Evolutionary conservation across 2,797 vertebrate genomes (phyloP), one percentile per base, ranked within the genome.

Genomic region (Prionace glauca): DNA sequence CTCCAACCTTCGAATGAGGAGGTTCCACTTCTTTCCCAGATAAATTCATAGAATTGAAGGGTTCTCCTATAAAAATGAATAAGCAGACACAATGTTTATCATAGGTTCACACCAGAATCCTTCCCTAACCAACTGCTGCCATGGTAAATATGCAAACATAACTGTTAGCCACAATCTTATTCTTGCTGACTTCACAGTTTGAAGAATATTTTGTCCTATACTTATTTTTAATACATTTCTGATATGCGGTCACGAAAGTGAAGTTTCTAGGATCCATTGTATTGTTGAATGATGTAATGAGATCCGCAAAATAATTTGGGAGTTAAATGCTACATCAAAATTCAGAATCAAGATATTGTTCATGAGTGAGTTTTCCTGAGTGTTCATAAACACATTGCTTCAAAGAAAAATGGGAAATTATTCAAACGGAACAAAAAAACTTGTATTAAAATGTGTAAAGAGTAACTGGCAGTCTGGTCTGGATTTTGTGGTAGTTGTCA

Each of bases 1-100:
- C 97, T 0, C 97, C 97, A 71, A 60, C 50, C 18, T 60, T 71
- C 67, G 93, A 26, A 71, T 79, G 36, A 67, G n/a, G n/a, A 60
- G 60, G 0, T 45, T 9, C 1, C 18, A n/a, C 22, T 45, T 95
- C 71, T 94, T 91, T 95, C 72, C 60, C 95, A 95, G 45, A 14
- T 20, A 22, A 41, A 3, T 95, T 56, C 26, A 32, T 29, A 77
- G 29, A 95, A 77, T 22, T 60, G 12, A 95, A 74, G 29, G 93
- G 93, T 5, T 95, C 93, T 20, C 7, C 93, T 95, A 56, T 77
- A 50, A 29, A 95, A 95, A 60, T 29, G 41, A 95, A 95, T 9
- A 16, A 95, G 50, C 69, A 77, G 69, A 74, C 50, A 45, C 74
- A 74, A 60, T 60, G 41, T 56, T 0, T 32, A 26, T 50, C 26